Conservation (phyloP, 2,113 vertebrate genomes). For the Pungitius pungitius region DNA sequence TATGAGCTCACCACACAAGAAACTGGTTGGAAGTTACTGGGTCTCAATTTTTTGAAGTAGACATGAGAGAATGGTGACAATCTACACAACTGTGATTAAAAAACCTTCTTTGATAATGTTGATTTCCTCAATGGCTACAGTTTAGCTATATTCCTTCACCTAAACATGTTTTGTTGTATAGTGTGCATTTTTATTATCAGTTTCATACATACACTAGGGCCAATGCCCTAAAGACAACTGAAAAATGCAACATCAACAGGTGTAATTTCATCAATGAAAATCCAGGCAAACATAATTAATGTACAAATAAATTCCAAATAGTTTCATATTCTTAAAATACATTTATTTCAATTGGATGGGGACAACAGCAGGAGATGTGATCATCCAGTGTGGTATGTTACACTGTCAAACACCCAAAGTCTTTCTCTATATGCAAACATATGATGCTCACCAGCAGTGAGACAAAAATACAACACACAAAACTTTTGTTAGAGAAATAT, state of each 20-base stretch:
- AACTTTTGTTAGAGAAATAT: conserved; percentile 15
- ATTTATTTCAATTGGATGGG: conserved; percentile 26
- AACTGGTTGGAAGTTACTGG: conserved; percentile 24
- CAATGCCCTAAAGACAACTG: background rate
- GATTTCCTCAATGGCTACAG: conserved; percentile 10
- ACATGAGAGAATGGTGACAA: conserved; percentile 12
- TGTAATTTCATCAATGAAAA: conserved; percentile 4
- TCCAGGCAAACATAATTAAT: conserved; percentile 16
- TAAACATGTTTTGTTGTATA: background rate
- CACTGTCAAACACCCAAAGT: conserved; percentile 18
- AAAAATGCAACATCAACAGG: background rate
- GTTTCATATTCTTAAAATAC: conserved; percentile 2
- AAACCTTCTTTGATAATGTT: background rate
- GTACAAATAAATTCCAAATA: conserved; percentile 20
- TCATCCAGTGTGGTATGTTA: conserved; percentile 48
- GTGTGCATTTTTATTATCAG: background rate
- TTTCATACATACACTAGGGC: background rate
- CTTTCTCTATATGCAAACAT: conserved; percentile 21
- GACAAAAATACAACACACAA: conserved; percentile 14
- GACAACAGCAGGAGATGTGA: conserved; percentile 32
- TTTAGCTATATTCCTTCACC: background rate
- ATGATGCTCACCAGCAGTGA: conserved; percentile 21
- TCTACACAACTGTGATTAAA: conserved; percentile 5
- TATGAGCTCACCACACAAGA: conserved; percentile 30
- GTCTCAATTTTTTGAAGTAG: conserved; percentile 2